Evolutionary conservation across 2,797 vertebrate species (phyloP), one percentile per base, ranked within the genome.

Genomic region (Cephalopachus bancanus): DNA sequence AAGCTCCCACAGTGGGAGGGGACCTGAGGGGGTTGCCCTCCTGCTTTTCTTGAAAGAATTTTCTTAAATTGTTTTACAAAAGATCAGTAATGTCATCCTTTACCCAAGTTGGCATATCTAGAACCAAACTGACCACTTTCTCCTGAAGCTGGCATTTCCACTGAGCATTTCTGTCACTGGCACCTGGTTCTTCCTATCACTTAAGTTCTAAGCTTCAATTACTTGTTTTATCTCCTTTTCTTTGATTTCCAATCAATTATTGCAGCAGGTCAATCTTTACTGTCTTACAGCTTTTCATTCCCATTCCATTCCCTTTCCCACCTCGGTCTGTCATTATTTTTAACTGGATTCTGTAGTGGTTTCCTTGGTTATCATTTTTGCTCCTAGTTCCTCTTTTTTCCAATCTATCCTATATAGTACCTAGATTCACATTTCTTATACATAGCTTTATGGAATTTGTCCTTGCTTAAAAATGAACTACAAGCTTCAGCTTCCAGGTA

Each of bases 361-460:
- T 96, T 91, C 76, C n/a, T 95, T 93, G 91, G 64, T 65, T 65
- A 62, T 26, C 14, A 10, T 30, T 85, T 89, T 57, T 86, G 20
- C n/a, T 89, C 96, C 71, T 49, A 83, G 51, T 17, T 24, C 89
- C 83, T 93, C 44, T 86, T 62, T 51, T 57, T 44, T 1, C 24
- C 28, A 80, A 7, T 55, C 1, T 17, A 86, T 71, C 51, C 3
- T 37, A 12, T 64, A 59, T 55, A 86, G 19, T 83, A 83, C 24
- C 17, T 20, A 60, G 24, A 76, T 93, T 37, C 85, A 62, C 84
- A 94, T 86, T 93, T 96, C 17, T 71, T 37, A 37, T 53, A 89
- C 26, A 64, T 53, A 14, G 12, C 24, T 93, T 88, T 74, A 86
- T 64, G 59, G n/a, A 94, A 76, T 55, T 67, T 93, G 37, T 89